phyloP scores from a whole-genome alignment of 2,797 vertebrate species.

The Micrastur ruficollis region DNA sequence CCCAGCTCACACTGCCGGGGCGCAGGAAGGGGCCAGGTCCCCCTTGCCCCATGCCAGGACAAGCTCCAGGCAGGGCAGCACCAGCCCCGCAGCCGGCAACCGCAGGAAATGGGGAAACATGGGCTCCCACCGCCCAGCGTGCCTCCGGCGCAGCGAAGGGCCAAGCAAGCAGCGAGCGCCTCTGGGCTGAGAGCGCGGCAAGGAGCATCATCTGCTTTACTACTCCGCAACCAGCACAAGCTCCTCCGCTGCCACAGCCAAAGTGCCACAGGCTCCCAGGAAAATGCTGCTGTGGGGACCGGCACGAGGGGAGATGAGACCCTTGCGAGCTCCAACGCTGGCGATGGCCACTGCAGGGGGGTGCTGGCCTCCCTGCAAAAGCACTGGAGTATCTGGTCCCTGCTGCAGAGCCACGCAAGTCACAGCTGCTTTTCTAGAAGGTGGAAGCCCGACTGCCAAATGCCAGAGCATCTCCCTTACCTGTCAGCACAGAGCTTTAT shows the following conservation, averaged over 20 bases:
- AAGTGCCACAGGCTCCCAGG: accelerated
- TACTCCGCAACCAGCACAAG: neutral
- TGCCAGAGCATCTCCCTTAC: neutral
- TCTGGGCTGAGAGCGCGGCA: neutral
- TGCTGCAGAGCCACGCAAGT: neutral
- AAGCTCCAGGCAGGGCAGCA: neutral
- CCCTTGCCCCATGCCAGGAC: accelerated
- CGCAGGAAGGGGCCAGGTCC: neutral
- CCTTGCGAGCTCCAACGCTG: accelerated
- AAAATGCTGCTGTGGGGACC: accelerated
- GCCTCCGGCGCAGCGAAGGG: neutral
- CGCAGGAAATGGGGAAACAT: accelerated
- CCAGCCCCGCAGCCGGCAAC: accelerated
- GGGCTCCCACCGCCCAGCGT: neutral
- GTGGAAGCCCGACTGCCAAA: neutral
- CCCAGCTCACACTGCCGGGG: neutral
- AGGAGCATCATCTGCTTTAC: neutral
- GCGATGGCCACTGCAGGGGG: neutral
- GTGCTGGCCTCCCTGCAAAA: neutral
- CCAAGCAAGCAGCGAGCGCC: accelerated
- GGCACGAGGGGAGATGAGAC: neutral
- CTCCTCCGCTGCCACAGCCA: neutral
- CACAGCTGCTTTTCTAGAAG: neutral
- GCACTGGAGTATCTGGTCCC: neutral
- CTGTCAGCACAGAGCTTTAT: neutral